These are phyloP conservation scores for Limenitis camilla DNA, from an alignment of 2,888 invertebrate genomes.

Conservation along the genomic window DNA sequence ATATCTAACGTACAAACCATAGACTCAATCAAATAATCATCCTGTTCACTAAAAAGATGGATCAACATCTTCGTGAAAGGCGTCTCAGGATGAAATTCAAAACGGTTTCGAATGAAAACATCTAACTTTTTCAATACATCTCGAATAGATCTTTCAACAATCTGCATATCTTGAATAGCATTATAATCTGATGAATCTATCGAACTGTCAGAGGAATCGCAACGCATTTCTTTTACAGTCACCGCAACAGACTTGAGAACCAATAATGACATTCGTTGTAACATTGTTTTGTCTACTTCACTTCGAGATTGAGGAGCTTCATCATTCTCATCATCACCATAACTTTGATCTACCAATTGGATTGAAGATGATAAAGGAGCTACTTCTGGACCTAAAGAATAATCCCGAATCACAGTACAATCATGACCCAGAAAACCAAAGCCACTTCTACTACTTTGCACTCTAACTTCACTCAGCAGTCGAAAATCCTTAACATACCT, in stretches of 20 bases:
- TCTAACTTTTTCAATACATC: conserved; percentile 89
- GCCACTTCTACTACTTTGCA: conserved; percentile 59
- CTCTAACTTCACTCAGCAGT: conserved; percentile 75
- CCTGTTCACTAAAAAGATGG: conserved; percentile 91
- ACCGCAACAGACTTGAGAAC: conserved; percentile 92
- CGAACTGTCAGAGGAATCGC: conserved; percentile 89
- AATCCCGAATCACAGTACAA: conserved; percentile 53
- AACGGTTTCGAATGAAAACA: conserved; percentile 83
- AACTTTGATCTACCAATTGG: conserved; percentile 63
- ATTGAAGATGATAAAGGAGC: conserved; percentile 52
- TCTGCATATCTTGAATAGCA: conserved; percentile 90
- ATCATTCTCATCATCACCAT: conserved; percentile 60
- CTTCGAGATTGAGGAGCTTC: conserved; percentile 52
- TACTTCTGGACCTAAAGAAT: conserved; percentile 53
- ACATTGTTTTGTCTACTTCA: conserved; percentile 83
- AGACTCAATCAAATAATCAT: conserved; percentile 91
- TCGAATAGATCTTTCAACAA: conserved; percentile 88
- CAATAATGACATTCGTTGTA: conserved; percentile 90
- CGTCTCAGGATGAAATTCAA: conserved; percentile 91
- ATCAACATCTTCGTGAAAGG: conserved; percentile 91
- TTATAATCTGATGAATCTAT: conserved; percentile 89
- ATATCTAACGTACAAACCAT: conserved; percentile 94
- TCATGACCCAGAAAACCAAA: conserved; percentile 66
- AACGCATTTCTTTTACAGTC: conserved; percentile 91
- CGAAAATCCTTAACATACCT: conserved; percentile 90